These are phyloP conservation scores for Epinotia nisella DNA, from an alignment of 2,888 invertebrate species.

Conservation along the genomic window DNA sequence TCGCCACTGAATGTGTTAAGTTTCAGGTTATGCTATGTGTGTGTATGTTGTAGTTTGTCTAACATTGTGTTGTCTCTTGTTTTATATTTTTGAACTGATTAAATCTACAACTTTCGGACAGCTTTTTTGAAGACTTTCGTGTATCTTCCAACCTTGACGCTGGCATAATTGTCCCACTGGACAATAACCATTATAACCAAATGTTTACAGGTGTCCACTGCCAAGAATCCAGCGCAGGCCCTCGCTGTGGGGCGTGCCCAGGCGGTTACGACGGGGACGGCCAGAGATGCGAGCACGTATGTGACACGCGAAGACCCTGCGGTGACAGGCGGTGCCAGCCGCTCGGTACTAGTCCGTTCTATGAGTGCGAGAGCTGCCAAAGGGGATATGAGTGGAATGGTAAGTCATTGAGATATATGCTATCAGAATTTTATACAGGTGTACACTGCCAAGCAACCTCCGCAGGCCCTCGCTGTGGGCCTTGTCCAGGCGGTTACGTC, in stretches of 20 bases:
- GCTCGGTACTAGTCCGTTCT: slow-evolving; percentile 87
- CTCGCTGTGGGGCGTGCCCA: slow-evolving; percentile 91
- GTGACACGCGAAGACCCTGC: slow-evolving; percentile 85
- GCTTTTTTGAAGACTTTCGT: no score
- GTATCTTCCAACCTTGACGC: no score
- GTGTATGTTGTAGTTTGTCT: no score
- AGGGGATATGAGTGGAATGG: slow-evolving; percentile 60
- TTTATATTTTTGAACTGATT: no score
- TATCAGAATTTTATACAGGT: no score
- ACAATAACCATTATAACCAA: no score
- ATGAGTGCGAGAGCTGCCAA: slow-evolving; percentile 90
- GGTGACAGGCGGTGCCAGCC: slow-evolving; percentile 87
- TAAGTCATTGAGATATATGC: slow-evolving; percentile 50
- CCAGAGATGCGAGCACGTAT: slow-evolving; percentile 86
- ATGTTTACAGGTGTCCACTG: slow-evolving; percentile 87
- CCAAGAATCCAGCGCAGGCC: slow-evolving; percentile 87
- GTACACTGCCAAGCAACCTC: slow-evolving; percentile 88
- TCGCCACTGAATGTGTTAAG: no score
- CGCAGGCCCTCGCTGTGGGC: slow-evolving; percentile 89
- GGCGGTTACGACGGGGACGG: slow-evolving; percentile 91
- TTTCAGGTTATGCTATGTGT: no score
- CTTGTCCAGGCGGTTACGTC: slow-evolving; percentile 89
- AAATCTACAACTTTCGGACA: no score
- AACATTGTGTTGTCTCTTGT: no score
- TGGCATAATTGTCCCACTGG: no score